Percentiles rank a stretch among this genome's conserved stretches.
phyloP scores from a whole-genome alignment of 2,113 vertebrate species.

The Crocuta crocuta region DNA sequence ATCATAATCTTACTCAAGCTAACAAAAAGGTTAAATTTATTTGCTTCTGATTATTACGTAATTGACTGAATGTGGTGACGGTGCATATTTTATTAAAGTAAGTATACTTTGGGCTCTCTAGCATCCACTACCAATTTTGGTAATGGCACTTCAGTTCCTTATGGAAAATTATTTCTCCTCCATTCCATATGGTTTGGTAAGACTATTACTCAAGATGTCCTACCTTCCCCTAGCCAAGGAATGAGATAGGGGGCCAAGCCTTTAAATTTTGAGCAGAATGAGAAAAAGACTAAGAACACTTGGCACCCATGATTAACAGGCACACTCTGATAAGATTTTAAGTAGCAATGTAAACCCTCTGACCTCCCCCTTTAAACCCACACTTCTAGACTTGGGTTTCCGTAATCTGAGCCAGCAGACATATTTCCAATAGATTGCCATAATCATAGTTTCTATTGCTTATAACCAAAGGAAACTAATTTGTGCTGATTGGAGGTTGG shows the following conservation, averaged over 20 bases:
- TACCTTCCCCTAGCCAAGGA: neutral
- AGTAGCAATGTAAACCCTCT: neutral
- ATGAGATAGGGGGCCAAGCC: neutral
- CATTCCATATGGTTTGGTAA: neutral
- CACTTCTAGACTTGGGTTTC: neutral
- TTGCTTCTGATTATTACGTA: constrained; percentile 5
- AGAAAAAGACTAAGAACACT: neutral
- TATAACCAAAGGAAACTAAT: neutral
- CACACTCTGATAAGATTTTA: neutral
- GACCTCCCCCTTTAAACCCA: neutral
- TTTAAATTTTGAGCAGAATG: constrained; percentile 19
- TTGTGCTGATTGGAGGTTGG: neutral
- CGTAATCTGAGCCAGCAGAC: neutral
- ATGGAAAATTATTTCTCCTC: neutral
- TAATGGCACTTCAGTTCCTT: neutral
- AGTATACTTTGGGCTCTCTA: neutral
- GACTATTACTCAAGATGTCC: neutral
- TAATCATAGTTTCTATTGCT: neutral
- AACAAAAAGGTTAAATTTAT: constrained; percentile 32
- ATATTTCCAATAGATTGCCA: no score
- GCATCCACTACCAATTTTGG: neutral
- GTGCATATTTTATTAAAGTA: neutral
- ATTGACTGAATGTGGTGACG: neutral
- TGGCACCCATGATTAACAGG: neutral
- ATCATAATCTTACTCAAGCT: neutral